phyloP scores from a whole-genome alignment of 1,140 invertebrate species.

The Macrobrachium nipponense region DNA sequence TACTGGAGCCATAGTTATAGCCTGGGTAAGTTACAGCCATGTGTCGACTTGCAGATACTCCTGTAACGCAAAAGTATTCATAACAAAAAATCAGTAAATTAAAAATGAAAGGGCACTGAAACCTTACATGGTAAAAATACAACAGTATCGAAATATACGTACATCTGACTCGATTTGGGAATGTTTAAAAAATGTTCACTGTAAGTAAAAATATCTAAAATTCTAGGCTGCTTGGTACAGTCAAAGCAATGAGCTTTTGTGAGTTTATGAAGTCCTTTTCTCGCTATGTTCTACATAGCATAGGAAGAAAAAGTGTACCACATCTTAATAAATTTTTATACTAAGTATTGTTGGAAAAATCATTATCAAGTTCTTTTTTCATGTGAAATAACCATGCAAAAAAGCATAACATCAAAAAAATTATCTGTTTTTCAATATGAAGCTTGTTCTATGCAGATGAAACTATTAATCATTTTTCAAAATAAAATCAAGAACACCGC shows the following conservation, averaged over 20 bases:
- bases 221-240: background rate
- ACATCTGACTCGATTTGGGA: background rate
- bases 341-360: no score
- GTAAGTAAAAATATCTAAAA: background rate
- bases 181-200: background rate
- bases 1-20: constrained; percentile 55
- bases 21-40: constrained; percentile 54
- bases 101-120: background rate
- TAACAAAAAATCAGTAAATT: constrained; percentile 34
- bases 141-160: constrained; percentile 2
- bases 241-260: background rate
- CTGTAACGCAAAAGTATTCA: constrained; percentile 50
- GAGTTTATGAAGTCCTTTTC: no score
- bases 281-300: no score
- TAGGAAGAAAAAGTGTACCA: no score
- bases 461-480: no score
- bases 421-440: no score
- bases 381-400: no score
- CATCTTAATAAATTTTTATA: no score
- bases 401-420: no score
- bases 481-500: no score
- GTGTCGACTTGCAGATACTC: constrained; percentile 40
- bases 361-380: no score
- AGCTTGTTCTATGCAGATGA: no score
- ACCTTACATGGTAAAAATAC: constrained; percentile 19